Evolutionary conservation across 2,113 vertebrate genomes (phyloP).

Genomic region (Melanocharis versteri): DNA sequence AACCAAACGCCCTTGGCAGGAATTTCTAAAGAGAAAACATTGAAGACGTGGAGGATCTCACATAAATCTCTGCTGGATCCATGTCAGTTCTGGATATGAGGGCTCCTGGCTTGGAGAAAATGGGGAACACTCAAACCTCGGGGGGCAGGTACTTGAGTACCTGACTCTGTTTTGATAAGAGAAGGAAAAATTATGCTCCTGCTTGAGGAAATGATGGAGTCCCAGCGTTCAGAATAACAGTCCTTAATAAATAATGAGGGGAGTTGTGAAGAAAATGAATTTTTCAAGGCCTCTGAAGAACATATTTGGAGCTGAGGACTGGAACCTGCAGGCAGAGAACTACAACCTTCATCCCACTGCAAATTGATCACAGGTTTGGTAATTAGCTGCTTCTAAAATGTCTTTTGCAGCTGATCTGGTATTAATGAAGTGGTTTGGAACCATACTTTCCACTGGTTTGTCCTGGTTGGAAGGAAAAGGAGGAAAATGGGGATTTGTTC

Average conservation of each 20-base stretch:
- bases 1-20: neutral
- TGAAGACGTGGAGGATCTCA: neutral
- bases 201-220: neutral
- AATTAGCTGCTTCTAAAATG: neutral
- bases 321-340: neutral
- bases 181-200: neutral
- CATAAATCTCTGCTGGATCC: neutral
- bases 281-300: slow-evolving; percentile 13
- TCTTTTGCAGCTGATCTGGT: neutral
- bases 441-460: neutral
- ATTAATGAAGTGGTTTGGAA: neutral
- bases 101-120: neutral
- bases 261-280: slow-evolving; percentile 15
- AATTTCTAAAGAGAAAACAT: neutral
- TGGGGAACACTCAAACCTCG: neutral
- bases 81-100: neutral
- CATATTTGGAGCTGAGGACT: neutral
- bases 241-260: slow-evolving; percentile 32
- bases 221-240: neutral
- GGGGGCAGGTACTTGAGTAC: neutral
- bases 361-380: neutral
- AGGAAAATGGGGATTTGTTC: neutral
- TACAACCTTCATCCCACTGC: neutral
- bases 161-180: neutral
- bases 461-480: neutral